Evolutionary conservation across 2,888 invertebrate genomes (phyloP), one percentile per base, ranked within the genome.

Genomic region (Crossocerus cetratus): DNA sequence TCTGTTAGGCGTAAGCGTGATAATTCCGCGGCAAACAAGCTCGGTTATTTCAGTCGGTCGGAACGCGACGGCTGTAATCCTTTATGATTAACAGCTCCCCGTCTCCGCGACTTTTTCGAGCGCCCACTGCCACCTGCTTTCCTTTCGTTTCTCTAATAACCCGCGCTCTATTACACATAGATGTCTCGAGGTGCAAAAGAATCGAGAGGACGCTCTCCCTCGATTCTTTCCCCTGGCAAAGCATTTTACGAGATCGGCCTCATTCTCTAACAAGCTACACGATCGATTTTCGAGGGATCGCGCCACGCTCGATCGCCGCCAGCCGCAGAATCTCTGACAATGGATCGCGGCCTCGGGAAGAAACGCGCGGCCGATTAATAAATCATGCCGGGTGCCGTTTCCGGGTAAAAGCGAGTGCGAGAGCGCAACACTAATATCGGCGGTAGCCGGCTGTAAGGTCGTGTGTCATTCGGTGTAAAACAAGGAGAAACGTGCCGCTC

Each of bases 401-500:
- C 70, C 76, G 76, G 74, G 72, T 76, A 67, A 76, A 66, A 69
- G 79, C 55, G 59, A 79, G 73, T 78, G 78, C 65, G 72, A 65
- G 72, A 65, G 72, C 66, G 60, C 76, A 68, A 66, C 69, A 67
- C 76, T 65, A 74, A 72, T 81, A 76, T 74, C 65, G 58, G 22
- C 32, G 32, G 32, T 32, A 32, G 49, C 66, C 65, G 61, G 59
- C 62, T 59, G 45, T 61, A 65, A 56, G 56, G 69, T 77, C 77
- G 76, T 76, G 32, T 32, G 76, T 81, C 72, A 76, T 72, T 74
- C 74, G 11, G 32, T 45, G 69, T 72, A 69, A 81, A 76, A 81
- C 81, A 67, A 78, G 71, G 76, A 78, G 72, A 78, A 81, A 81
- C 78, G 71, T 76, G 76, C 63, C 61, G 66, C 61, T 45, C 3